phyloP scores from a whole-genome alignment of 2,888 invertebrate genomes.

The Andrena camellia region DNA sequence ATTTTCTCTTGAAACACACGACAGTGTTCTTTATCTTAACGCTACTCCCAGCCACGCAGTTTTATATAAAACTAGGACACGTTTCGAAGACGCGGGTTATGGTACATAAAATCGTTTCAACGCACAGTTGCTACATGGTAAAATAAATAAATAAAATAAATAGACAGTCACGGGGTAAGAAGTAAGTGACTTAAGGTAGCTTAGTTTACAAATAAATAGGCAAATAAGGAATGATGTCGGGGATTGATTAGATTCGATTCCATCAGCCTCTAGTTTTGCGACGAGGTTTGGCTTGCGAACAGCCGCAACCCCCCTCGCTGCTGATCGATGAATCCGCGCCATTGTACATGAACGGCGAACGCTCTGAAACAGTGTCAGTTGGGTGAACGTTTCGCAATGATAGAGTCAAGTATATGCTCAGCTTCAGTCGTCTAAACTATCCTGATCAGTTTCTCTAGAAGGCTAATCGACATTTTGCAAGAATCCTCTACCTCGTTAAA shows the following conservation, averaged over 20 bases:
- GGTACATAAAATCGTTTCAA: not conserved
- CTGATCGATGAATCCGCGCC: slow-evolving; percentile 17
- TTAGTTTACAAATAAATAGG: not conserved
- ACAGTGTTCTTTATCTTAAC: not conserved
- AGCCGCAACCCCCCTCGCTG: slow-evolving; percentile 65
- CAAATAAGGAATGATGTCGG: not conserved
- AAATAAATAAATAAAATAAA: not conserved
- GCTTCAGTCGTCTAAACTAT: too few species aligned
- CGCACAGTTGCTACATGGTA: not conserved
- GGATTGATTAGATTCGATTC: not conserved
- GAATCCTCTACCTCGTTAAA: too few species aligned
- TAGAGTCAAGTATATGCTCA: too few species aligned
- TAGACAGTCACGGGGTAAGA: too few species aligned
- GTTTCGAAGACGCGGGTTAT: not conserved
- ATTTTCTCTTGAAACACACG: not conserved
- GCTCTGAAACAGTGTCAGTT: slow-evolving; percentile 36
- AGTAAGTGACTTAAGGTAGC: too few species aligned
- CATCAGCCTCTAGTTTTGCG: slow-evolving; percentile 16
- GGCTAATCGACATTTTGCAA: too few species aligned
- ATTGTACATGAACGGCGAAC: slow-evolving; percentile 45
- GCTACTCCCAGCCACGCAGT: not conserved
- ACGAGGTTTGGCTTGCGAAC: slow-evolving; percentile 24
- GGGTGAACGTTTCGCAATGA: too few species aligned
- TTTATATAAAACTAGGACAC: not conserved
- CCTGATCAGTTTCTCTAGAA: too few species aligned